Base-by-base conservation (phyloP, 2,888 invertebrate genomes). In the Tinea trinotella region DNA sequence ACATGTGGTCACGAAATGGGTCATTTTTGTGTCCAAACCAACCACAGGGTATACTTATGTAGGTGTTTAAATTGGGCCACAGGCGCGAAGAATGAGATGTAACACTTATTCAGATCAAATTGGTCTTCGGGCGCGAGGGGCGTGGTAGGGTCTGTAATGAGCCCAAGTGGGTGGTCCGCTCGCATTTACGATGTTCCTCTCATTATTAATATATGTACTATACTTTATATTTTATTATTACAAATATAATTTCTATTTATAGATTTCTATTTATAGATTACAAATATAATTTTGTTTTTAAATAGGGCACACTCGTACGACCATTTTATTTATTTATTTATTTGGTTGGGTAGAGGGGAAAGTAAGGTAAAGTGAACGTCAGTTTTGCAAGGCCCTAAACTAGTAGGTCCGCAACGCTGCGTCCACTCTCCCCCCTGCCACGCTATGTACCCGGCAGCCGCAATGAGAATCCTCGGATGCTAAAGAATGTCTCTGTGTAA, bases 101-200 rank as follows among this genome's bases (percentile, higher is more conserved):
- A 67, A 63, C 65, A 68, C 63, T 65, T 67, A 71, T 70, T 73
- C 69, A 71, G 70, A 56, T 71, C 65, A 76, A 75, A 79, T 79
- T 75, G 75, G 72, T 69, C 76, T 30, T 20, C 36, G 70, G 66
- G 82, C 81, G 78, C 81, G 70, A 19, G 44, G 70, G 66, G 82
- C 81, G 78, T 82, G 69, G 75, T 74, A 64, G 59, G 59, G 30
- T 53, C 53, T 55, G 66, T 68, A 72, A 76, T 72, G 68, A 67
- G 64, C 70, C n/a, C 55, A 61, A 63, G 67, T 80, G 80, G 80
- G 83, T 82, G 83, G 82, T 74, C 82, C 24, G 24, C n/a, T 7
- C 9, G 30, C 30, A 30, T 30, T 30, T 30, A 30, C 30, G 30
- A 30, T 30, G 30, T 30, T n/a, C 9, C 7, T 30, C 30, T 10